A percentile compares a stretch with the other conserved stretches of the same genome.
These are phyloP conservation scores for Apoderus coryli DNA, from an alignment of 2,888 invertebrate genomes.

Conservation along the genomic window DNA sequence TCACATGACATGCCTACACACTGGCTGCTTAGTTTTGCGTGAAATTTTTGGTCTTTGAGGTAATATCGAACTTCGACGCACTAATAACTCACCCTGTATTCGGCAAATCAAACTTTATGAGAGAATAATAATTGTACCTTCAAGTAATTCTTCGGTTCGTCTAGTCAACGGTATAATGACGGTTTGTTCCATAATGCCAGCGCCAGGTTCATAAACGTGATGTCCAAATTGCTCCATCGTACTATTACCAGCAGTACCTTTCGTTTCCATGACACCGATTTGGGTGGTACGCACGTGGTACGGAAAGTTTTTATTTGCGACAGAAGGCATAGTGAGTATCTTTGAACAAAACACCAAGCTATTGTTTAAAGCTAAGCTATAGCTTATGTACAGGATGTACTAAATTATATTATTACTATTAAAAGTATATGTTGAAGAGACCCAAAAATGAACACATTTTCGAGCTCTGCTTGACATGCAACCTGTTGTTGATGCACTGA, in stretches of 20 bases:
- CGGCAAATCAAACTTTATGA: not conserved
- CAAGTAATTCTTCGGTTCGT: conserved; percentile 46
- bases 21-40: too few relatives aligned
- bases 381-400: too few relatives aligned
- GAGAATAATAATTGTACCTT: conserved; percentile 20
- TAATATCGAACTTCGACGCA: not conserved
- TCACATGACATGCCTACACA: too few relatives aligned
- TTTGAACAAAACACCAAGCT: too few relatives aligned
- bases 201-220: conserved; percentile 45
- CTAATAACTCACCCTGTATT: not conserved
- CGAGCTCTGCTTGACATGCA: too few relatives aligned
- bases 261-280: conserved; percentile 52
- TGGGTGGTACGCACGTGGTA: conserved; percentile 77
- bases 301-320: conserved; percentile 79
- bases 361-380: too few relatives aligned
- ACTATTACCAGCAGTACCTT: conserved; percentile 33
- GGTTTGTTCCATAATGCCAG: conserved; percentile 35
- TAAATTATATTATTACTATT: too few relatives aligned
- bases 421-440: too few relatives aligned
- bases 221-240: conserved; percentile 45
- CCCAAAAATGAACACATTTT: too few relatives aligned
- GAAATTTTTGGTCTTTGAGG: too few relatives aligned
- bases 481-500: too few relatives aligned
- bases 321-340: conserved; percentile 70
- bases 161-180: conserved; percentile 50